Conservation (phyloP, 2,797 vertebrate genomes). For the Cuniculus paca region DNA sequence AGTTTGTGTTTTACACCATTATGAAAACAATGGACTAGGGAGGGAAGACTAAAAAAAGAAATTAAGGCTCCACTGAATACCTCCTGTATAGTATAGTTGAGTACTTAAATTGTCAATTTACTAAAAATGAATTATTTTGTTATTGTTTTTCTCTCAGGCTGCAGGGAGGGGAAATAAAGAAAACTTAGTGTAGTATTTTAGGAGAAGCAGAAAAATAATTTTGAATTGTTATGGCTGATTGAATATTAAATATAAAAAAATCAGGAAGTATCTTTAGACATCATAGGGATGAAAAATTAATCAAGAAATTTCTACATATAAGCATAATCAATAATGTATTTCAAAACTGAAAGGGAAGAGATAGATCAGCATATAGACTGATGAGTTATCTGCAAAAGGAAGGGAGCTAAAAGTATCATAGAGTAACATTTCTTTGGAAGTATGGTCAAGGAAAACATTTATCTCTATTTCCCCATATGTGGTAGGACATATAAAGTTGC, state of each 20-base stretch:
- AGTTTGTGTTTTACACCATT: not conserved
- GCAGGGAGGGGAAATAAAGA: not conserved
- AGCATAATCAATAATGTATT: not conserved
- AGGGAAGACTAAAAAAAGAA: slow-evolving; percentile 15
- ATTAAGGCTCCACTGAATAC: not conserved
- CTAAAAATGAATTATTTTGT: not conserved
- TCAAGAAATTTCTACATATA: not conserved
- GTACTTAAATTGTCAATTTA: not conserved
- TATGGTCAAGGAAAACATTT: not conserved
- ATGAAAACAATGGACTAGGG: not conserved
- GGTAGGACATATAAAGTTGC: rapidly evolving
- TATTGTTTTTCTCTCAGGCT: not conserved
- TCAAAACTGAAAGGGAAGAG: not conserved
- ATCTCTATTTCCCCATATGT: not conserved
- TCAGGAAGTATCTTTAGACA: not conserved
- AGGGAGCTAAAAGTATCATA: not conserved
- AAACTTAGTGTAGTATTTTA: not conserved
- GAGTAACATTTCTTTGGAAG: not conserved
- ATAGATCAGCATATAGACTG: not conserved
- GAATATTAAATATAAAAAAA: not conserved
- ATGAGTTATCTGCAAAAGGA: not conserved
- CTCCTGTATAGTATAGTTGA: not conserved
- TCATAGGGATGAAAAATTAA: not conserved
- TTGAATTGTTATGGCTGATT: not conserved
- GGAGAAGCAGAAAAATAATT: slow-evolving; percentile 32